Evolutionary conservation across 92 coral and sea anemone genomes (phyloP).

Genomic region (Palythoa grandis): DNA sequence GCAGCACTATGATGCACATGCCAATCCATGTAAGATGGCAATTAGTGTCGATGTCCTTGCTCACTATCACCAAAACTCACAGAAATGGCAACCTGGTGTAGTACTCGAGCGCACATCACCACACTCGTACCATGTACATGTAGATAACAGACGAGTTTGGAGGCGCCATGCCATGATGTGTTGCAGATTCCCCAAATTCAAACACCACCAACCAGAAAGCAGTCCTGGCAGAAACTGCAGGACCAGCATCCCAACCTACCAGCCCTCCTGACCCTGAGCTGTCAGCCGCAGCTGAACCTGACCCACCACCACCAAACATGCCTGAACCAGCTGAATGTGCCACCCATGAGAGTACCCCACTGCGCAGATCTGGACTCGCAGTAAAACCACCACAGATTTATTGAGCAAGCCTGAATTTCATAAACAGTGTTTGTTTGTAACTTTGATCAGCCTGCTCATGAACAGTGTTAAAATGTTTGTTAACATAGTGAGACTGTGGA

Average conservation of each 20-base stretch:
- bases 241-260: background rate
- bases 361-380: slow-evolving; percentile 13
- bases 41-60: background rate
- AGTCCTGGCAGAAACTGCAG: background rate
- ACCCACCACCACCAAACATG: background rate
- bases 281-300: no score
- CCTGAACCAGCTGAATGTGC: background rate
- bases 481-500: no score
- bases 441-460: background rate
- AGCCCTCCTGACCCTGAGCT: no score
- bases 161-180: slow-evolving; percentile 3
- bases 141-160: background rate
- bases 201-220: no score
- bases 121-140: no score
- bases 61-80: background rate
- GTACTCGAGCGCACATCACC: no score
- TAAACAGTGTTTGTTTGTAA: background rate
- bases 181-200: background rate
- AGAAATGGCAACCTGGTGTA: background rate
- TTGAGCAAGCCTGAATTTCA: slow-evolving; percentile 13
- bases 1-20: background rate
- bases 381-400: slow-evolving; percentile 7
- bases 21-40: background rate
- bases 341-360: background rate
- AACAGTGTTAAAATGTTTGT: no score